Evolutionary conservation across 2,888 invertebrate species (phyloP), one percentile per base, ranked within the genome.

Genomic region (Torymus texanus): DNA sequence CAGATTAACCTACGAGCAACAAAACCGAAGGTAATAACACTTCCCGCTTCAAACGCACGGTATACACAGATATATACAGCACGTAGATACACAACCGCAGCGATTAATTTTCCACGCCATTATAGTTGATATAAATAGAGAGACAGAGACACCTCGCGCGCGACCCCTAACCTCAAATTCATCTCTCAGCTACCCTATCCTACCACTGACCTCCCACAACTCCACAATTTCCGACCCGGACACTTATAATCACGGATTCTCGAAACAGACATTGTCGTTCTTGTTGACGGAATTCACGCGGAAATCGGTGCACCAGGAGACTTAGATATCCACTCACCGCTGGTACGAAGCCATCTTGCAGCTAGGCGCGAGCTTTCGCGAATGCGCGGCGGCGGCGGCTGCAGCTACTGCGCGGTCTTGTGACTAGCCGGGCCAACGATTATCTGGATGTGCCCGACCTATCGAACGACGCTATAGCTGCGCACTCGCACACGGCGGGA

Each of bases 281-380:
- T 12, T 41, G 5, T 12, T 21, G 63, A n/a, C 61, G 8, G 29
- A 24, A 63, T 2, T 51, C 51, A 51, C 8, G 10, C 13, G n/a
- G 51, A 21, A 53, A 66, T n/a, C 14, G 50, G 41, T 8, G 41
- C 41, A 41, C 41, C 41, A 63, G 50, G 14, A 16, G 14, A 24
- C 1, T n/a, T 18, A 53, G 24, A 76, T 75, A 84, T 72, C 75
- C 68, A 84, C 87, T 87, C 80, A 87, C 87, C 86, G 85, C 82
- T 85, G 81, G 70, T 83, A 83, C 81, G 87, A 82, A 83, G 87
- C 87, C 87, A 87, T 87, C 84, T 86, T 87, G 84, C 81, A 79
- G 80, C 50, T 63, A 41, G 41, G 41, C 41, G 63, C 63, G 63
- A 63, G 63, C 63, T 63, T 63, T 63, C 24, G 63, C 50, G 62